Conservation (phyloP, 92 coral and sea anemone species). For the Actinostola sp. region DNA sequence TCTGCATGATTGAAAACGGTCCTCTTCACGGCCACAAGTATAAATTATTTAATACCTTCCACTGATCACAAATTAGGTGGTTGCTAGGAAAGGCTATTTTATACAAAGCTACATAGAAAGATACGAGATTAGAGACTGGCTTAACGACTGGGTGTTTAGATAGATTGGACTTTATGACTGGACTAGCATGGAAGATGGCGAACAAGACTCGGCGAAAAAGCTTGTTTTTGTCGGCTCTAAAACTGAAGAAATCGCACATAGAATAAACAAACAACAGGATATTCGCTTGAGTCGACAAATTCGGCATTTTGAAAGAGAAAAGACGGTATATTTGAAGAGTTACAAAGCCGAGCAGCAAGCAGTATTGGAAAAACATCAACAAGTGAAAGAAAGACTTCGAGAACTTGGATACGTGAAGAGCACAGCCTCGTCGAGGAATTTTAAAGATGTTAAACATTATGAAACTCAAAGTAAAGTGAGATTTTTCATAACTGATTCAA, state of each 20-base stretch:
- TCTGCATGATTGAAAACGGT: neutral
- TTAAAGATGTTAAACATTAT: neutral
- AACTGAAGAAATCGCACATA: slow-evolving; percentile 50
- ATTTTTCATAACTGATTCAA: slow-evolving; percentile 37
- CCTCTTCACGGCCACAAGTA: neutral
- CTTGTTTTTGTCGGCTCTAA: slow-evolving; percentile 46
- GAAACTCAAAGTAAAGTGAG: slow-evolving; percentile 15
- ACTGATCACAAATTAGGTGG: slow-evolving; percentile 3
- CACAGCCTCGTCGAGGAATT: neutral
- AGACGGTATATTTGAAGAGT: slow-evolving; percentile 52
- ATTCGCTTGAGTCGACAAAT: slow-evolving; percentile 42
- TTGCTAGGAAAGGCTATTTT: slow-evolving; percentile 16
- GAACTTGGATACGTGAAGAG: slow-evolving; percentile 37
- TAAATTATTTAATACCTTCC: slow-evolving; percentile 30
- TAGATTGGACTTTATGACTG: neutral
- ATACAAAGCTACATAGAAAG: neutral
- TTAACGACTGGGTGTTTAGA: neutral
- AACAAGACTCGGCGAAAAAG: slow-evolving; percentile 19
- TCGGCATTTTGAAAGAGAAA: slow-evolving; percentile 50
- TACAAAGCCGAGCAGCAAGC: slow-evolving; percentile 39
- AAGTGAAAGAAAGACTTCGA: slow-evolving; percentile 34
- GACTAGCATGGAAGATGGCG: neutral
- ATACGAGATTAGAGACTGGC: neutral
- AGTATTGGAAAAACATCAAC: slow-evolving; percentile 38
- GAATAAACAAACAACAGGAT: slow-evolving; percentile 58